Conservation (phyloP, 2,797 vertebrate species). For the Sebastes hubbsi region DNA sequence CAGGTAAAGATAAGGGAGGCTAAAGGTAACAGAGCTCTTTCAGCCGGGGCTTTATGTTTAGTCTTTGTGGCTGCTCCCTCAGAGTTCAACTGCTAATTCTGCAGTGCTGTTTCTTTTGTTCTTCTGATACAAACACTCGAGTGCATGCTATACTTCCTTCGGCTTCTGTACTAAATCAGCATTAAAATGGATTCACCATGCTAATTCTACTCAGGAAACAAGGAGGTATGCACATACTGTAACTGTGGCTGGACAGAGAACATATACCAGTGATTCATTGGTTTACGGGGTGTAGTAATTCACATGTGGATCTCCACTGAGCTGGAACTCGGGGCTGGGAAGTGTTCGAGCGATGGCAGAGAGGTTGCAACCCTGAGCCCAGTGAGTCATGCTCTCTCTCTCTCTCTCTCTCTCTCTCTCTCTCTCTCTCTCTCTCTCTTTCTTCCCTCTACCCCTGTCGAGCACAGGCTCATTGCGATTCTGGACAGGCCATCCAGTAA, state of each 20-base stretch:
- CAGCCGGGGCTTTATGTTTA: conserved; percentile 20
- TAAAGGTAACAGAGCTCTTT: conserved; percentile 44
- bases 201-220: conserved; percentile 57
- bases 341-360: conserved; percentile 40
- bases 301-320: conserved; percentile 40
- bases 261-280: conserved; percentile 49
- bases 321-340: conserved; percentile 20
- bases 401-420: too few relatives aligned
- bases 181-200: conserved; percentile 56
- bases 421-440: not conserved
- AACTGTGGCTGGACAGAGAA: conserved; percentile 47
- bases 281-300: conserved; percentile 55
- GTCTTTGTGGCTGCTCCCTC: conserved; percentile 22
- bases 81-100: conserved; percentile 16
- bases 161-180: conserved; percentile 30
- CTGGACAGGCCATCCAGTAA: conserved; percentile 57
- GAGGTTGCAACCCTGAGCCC: conserved; percentile 35
- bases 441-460: conserved; percentile 7
- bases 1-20: conserved; percentile 58
- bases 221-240: conserved; percentile 42
- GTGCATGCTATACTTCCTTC: not conserved
- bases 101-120: conserved; percentile 1
- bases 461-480: conserved; percentile 60
- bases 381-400: conserved; percentile 30
- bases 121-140: conserved; percentile 3